These are phyloP conservation scores for Sinopyrophorus schimmeli DNA, from an alignment of 2,888 invertebrate genomes.

Conservation along the genomic window DNA sequence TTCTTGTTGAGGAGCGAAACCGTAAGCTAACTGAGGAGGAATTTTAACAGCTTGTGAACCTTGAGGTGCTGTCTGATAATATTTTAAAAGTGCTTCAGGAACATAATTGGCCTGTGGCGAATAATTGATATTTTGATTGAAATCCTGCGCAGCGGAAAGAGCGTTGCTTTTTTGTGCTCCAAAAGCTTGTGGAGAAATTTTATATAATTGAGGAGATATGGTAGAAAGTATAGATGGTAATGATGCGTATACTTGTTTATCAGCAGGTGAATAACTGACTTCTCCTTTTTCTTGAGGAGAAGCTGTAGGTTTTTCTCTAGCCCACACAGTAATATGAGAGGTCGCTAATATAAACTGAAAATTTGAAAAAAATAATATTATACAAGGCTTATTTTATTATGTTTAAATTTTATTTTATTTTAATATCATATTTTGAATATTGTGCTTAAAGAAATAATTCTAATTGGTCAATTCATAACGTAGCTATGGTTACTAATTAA, in stretches of 20 bases:
- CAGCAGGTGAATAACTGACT: conserved; percentile 11
- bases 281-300: conserved; percentile 13
- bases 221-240: too few relatives aligned
- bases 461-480: too few relatives aligned
- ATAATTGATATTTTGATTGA: conserved; percentile 19
- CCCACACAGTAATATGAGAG: conserved; percentile 3
- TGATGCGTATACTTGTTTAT: conserved; percentile 18
- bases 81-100: too few relatives aligned
- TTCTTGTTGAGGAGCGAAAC: conserved; percentile 29
- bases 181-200: conserved; percentile 25
- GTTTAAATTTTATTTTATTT: too few relatives aligned
- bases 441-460: too few relatives aligned
- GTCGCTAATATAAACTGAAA: conserved; percentile 8
- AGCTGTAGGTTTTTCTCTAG: conserved; percentile 1
- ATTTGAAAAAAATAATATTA: conserved; percentile 1
- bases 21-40: conserved; percentile 22
- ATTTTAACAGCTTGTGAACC: not conserved
- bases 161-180: conserved; percentile 18
- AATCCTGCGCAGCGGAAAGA: conserved; percentile 18
- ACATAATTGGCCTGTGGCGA: conserved; percentile 16
- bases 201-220: conserved; percentile 8
- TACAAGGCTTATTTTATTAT: too few relatives aligned
- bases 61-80: too few relatives aligned
- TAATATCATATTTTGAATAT: too few relatives aligned
- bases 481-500: too few relatives aligned